Percentiles rank a stretch among this genome's conserved stretches.
Conservation (phyloP, 2,888 invertebrate genomes). For the Habrosyne pyritoides region DNA sequence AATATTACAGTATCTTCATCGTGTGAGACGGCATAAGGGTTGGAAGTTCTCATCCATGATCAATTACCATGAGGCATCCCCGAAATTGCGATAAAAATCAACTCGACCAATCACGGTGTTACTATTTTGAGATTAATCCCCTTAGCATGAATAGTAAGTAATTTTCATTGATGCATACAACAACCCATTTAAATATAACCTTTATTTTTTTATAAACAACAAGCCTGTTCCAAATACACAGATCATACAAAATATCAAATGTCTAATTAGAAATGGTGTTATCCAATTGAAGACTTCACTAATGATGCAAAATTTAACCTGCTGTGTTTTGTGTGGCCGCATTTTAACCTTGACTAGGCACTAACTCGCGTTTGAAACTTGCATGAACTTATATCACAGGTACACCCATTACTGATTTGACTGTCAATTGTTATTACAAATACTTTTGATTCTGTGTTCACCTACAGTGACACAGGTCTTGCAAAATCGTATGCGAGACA, state of each 20-base stretch:
- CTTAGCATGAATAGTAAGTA: not conserved
- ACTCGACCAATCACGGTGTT: no score
- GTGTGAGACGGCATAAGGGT: no score
- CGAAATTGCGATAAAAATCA: no score
- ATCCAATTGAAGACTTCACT: not conserved
- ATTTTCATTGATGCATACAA: not conserved
- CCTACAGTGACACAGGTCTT: not conserved
- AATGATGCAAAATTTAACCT: slow-evolving; percentile 20
- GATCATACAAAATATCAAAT: not conserved
- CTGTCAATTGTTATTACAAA: not conserved
- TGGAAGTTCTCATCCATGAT: not conserved
- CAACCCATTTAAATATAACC: not conserved
- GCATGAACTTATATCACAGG: slow-evolving; percentile 31
- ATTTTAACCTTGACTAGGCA: slow-evolving; percentile 35
- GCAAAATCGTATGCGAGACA: no score
- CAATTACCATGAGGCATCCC: not conserved
- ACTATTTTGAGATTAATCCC: not conserved
- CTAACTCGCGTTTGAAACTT: slow-evolving; percentile 37
- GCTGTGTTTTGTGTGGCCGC: slow-evolving; percentile 28
- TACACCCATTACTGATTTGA: not conserved
- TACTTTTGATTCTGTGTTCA: not conserved
- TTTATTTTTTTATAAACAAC: not conserved
- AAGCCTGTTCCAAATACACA: not conserved
- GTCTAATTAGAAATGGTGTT: not conserved
- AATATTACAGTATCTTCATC: no score